Percentiles rank a stretch among this genome's conserved stretches.
These are phyloP conservation scores for Glossophaga mutica DNA, from an alignment of 2,797 vertebrate genomes.

Conservation along the genomic window DNA sequence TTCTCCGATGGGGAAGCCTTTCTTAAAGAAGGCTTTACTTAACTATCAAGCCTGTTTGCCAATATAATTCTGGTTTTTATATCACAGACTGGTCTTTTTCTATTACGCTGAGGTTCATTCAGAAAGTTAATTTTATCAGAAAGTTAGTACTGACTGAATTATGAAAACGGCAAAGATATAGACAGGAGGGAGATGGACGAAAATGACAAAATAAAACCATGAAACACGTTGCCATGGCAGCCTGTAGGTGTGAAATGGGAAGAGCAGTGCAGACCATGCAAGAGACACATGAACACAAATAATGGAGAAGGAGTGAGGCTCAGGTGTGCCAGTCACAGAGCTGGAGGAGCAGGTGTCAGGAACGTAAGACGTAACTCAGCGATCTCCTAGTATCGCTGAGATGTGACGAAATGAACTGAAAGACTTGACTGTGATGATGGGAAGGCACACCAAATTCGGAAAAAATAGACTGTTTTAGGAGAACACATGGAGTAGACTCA, in stretches of 20 bases:
- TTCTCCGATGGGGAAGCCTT: neutral
- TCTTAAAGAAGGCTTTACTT: neutral
- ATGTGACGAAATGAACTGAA: neutral
- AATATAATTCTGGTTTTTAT: slow-evolving; percentile 19
- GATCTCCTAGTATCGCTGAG: neutral
- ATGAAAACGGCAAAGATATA: slow-evolving; percentile 67
- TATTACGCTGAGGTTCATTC: slow-evolving; percentile 49
- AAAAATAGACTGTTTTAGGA: neutral
- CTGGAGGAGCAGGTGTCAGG: neutral
- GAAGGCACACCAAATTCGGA: neutral
- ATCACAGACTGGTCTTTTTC: slow-evolving; percentile 14
- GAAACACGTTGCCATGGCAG: neutral
- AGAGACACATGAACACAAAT: neutral
- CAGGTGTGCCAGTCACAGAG: neutral
- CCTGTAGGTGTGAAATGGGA: neutral
- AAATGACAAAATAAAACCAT: neutral
- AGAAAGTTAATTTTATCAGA: slow-evolving; percentile 61
- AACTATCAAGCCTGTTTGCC: slow-evolving; percentile 25
- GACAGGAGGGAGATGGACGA: neutral
- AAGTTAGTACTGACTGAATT: slow-evolving; percentile 67
- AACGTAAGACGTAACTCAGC: neutral
- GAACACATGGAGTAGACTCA: neutral
- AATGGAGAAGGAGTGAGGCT: neutral
- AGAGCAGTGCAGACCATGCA: neutral
- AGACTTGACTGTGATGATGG: neutral